Conservation (phyloP, 2,888 invertebrate genomes). For the Xanthostigma xanthostigma region DNA sequence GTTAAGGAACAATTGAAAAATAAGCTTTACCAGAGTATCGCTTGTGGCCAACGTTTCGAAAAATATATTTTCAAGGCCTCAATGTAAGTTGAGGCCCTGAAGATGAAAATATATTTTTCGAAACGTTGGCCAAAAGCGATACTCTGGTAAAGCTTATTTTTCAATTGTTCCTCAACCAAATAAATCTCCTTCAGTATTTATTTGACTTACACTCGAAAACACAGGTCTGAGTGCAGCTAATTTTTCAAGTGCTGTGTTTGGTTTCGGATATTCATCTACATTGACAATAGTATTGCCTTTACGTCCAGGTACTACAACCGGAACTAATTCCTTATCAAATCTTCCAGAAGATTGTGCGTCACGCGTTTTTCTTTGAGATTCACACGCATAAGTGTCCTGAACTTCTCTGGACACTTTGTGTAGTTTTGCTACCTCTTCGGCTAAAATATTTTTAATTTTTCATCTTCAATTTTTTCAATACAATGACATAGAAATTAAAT, state of each 20-base stretch:
- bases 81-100: too few relatives aligned
- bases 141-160: too few relatives aligned
- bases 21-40: too few relatives aligned
- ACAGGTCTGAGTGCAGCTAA: slow-evolving; percentile 47
- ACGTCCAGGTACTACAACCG: slow-evolving; percentile 37
- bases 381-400: slow-evolving; percentile 53
- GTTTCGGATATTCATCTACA: slow-evolving; percentile 56
- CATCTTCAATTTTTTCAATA: too few relatives aligned
- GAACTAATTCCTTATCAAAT: slow-evolving; percentile 57
- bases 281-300: slow-evolving; percentile 31
- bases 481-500: too few relatives aligned
- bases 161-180: too few relatives aligned
- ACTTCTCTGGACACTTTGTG: slow-evolving; percentile 47
- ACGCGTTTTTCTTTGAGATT: slow-evolving; percentile 51
- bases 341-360: slow-evolving; percentile 42
- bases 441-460: slow-evolving; percentile 24
- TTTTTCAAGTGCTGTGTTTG: slow-evolving; percentile 39
- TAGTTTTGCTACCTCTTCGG: slow-evolving; percentile 59
- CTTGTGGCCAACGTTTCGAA: too few relatives aligned
- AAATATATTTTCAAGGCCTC: too few relatives aligned
- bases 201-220: slow-evolving; percentile 34
- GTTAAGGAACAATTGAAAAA: too few relatives aligned
- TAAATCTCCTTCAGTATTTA: too few relatives aligned
- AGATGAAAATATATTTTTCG: too few relatives aligned
- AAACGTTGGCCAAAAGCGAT: too few relatives aligned